These are phyloP conservation scores for Halcyon badia DNA, from an alignment of 2,797 vertebrate species.

Conservation along the genomic window DNA sequence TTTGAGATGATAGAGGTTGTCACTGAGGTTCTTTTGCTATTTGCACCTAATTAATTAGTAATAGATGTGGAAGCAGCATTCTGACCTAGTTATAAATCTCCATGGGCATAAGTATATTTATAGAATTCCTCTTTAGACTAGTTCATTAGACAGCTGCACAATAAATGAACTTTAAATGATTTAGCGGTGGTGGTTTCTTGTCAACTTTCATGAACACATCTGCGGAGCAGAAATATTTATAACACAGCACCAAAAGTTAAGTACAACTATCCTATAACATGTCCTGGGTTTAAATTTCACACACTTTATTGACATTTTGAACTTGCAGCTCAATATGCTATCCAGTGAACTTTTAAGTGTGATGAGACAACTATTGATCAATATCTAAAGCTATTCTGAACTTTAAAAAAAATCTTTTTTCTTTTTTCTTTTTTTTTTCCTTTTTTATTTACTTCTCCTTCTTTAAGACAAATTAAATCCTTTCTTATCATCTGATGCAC, in stretches of 20 bases:
- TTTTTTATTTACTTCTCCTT: conserved; percentile 32
- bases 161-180: conserved; percentile 69
- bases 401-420: background rate
- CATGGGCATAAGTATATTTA: conserved; percentile 58
- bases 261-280: background rate
- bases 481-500: conserved; percentile 19
- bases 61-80: conserved; percentile 71
- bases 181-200: background rate
- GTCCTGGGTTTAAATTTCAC: conserved; percentile 51
- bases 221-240: background rate
- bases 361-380: conserved; percentile 55
- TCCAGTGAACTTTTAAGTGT: conserved; percentile 48
- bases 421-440: background rate
- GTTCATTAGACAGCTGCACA: conserved; percentile 37
- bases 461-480: conserved; percentile 32
- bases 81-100: conserved; percentile 77
- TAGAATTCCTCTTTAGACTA: conserved; percentile 63
- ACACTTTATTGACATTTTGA: conserved; percentile 57
- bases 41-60: conserved; percentile 78
- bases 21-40: conserved; percentile 62
- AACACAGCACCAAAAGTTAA: conserved; percentile 15
- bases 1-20: conserved; percentile 65
- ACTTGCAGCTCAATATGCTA: conserved; percentile 30
- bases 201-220: conserved; percentile 32
- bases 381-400: conserved; percentile 38